These are phyloP conservation scores for Thalassoma bifasciatum DNA, from an alignment of 2,113 vertebrate species.

Conservation along the genomic window DNA sequence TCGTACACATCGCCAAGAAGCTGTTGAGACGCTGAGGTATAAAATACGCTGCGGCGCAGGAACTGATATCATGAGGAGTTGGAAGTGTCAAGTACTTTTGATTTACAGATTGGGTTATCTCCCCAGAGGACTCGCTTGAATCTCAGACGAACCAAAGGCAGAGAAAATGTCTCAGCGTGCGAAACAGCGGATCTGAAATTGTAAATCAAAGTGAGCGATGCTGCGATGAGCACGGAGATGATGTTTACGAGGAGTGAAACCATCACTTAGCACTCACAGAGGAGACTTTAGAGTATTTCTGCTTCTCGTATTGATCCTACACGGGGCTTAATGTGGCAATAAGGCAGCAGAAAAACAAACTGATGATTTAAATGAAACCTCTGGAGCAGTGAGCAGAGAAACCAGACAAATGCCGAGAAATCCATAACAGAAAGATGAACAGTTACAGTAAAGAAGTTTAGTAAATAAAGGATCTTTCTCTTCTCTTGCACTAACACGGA, in stretches of 20 bases:
- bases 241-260: slow-evolving; percentile 16
- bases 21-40: slow-evolving; percentile 41
- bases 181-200: slow-evolving; percentile 29
- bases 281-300: slow-evolving; percentile 15
- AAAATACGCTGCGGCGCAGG: slow-evolving; percentile 44
- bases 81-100: slow-evolving; percentile 26
- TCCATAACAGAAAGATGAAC: neutral
- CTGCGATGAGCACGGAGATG: slow-evolving; percentile 9
- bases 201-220: slow-evolving; percentile 40
- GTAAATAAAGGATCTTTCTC: no score
- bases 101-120: slow-evolving; percentile 41
- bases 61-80: no score
- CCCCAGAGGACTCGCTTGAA: slow-evolving; percentile 5
- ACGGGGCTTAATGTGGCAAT: slow-evolving; percentile 4
- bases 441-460: no score
- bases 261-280: neutral
- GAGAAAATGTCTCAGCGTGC: slow-evolving; percentile 20
- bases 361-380: neutral
- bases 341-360: neutral
- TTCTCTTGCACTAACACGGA: no score
- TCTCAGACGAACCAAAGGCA: slow-evolving; percentile 12
- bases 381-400: neutral
- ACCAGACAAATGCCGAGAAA: no score
- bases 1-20: slow-evolving; percentile 47
- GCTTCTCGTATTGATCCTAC: slow-evolving; percentile 20